phyloP scores from a whole-genome alignment of 1,140 invertebrate genomes.

The Bradysia coprophila region DNA sequence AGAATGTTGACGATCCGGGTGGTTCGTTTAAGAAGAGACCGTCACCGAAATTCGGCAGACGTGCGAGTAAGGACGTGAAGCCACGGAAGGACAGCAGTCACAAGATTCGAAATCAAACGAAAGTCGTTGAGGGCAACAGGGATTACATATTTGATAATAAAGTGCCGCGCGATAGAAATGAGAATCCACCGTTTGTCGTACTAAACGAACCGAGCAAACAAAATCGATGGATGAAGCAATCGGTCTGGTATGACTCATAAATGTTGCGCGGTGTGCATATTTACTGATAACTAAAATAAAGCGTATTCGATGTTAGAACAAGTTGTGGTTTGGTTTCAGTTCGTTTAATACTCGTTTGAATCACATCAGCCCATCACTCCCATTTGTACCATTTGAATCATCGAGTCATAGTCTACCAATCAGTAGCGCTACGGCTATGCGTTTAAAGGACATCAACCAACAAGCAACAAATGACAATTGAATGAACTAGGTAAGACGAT shows the following conservation, averaged over 20 bases:
- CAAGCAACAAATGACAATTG: no score
- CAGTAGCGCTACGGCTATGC: no score
- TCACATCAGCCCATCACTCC: no score
- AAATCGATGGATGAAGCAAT: slow-evolving; percentile 21
- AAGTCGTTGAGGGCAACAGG: slow-evolving; percentile 19
- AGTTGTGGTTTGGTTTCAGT: no score
- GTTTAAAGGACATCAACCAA: no score
- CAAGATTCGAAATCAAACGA: slow-evolving; percentile 13
- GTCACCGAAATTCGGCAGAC: slow-evolving; percentile 12
- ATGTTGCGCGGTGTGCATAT: no score
- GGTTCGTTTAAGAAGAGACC: slow-evolving; percentile 9
- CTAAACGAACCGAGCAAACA: slow-evolving; percentile 16
- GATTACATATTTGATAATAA: slow-evolving; percentile 14
- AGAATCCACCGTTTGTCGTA: slow-evolving; percentile 16
- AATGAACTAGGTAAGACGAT: no score
- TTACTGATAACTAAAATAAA: no score
- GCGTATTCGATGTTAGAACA: no score
- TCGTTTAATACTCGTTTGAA: no score
- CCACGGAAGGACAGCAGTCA: slow-evolving; percentile 6
- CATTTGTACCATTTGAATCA: no score
- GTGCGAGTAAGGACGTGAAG: slow-evolving; percentile 15
- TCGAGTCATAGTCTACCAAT: no score
- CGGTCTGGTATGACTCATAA: slow-evolving; percentile 21
- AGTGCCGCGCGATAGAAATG: slow-evolving; percentile 6
- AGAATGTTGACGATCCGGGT: slow-evolving; percentile 12